Evolutionary conservation across 2,888 invertebrate species (phyloP).

Genomic region (Plagiodera versicolora): DNA sequence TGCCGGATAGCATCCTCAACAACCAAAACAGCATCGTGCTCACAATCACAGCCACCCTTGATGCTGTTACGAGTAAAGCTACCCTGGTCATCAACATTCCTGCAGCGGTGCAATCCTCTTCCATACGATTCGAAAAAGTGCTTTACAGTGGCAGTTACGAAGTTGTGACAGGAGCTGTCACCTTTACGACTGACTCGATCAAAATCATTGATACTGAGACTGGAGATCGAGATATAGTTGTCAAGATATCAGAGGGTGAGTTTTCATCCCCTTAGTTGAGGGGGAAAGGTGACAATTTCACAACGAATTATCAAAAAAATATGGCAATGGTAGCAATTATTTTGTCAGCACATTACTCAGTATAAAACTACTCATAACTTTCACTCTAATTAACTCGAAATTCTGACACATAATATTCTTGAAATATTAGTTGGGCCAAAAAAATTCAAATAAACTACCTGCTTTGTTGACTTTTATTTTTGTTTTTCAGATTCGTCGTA

Average conservation of each 20-base stretch:
- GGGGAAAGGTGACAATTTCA: no score
- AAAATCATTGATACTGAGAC: constrained; percentile 18
- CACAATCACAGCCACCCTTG: constrained; percentile 24
- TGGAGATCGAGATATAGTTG: constrained; percentile 7
- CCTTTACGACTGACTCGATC: constrained; percentile 17
- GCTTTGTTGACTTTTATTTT: no score
- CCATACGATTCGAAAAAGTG: constrained; percentile 17
- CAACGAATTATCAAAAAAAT: no score
- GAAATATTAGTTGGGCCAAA: no score
- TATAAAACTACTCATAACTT: no score
- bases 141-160: constrained; percentile 29
- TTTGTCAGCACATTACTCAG: no score
- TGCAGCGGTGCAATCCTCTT: not conserved
- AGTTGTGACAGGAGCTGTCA: constrained; percentile 15
- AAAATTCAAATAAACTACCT: no score
- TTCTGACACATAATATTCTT: no score
- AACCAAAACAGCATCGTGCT: constrained; percentile 21
- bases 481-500: constrained; percentile 27
- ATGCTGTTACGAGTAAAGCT: constrained; percentile 17
- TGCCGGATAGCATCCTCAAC: constrained; percentile 24
- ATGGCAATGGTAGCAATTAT: no score
- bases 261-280: no score
- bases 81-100: constrained; percentile 33
- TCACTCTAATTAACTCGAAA: no score
- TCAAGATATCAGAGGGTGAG: constrained; percentile 19